phyloP scores from a whole-genome alignment of 2,888 invertebrate species.

The Nymphalis polychloros region DNA sequence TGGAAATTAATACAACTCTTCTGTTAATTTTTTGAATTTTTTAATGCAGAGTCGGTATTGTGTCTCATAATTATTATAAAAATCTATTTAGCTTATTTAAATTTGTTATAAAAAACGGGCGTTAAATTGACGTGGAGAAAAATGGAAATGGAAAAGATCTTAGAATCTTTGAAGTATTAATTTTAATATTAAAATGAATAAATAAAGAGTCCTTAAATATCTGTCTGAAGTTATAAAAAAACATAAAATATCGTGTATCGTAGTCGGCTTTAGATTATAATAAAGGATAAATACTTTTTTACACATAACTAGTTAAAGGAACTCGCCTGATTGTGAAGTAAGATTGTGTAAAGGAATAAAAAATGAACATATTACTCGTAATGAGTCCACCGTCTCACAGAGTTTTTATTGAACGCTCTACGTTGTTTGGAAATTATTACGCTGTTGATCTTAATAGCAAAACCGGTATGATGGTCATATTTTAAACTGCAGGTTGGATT shows the following conservation, averaged over 20 bases:
- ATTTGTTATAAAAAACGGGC: too few species aligned
- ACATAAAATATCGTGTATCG: not conserved
- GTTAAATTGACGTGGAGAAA: too few species aligned
- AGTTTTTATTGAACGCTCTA: slow-evolving; percentile 10
- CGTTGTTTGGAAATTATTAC: slow-evolving; percentile 6
- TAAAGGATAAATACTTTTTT: slow-evolving; percentile 16
- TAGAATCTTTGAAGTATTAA: too few species aligned
- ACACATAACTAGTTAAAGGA: slow-evolving; percentile 6
- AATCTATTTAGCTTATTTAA: too few species aligned
- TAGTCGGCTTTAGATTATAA: slow-evolving; percentile 9
- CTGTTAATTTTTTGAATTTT: too few species aligned
- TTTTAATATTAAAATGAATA: too few species aligned
- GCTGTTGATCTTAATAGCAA: slow-evolving; percentile 1
- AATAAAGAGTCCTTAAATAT: not conserved
- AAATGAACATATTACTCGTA: slow-evolving; percentile 24
- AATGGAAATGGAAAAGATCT: too few species aligned
- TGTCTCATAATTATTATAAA: too few species aligned
- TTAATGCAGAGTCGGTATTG: too few species aligned
- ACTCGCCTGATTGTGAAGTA: slow-evolving; percentile 18
- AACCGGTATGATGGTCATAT: not conserved
- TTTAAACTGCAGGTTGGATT: not conserved
- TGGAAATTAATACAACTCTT: too few species aligned
- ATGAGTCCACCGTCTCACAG: slow-evolving; percentile 14
- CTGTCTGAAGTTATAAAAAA: not conserved
- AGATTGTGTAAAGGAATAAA: slow-evolving; percentile 21